phyloP scores from a whole-genome alignment of 35 echinoderm and acorn worm genomes.

The Eucidaris tribuloides region DNA sequence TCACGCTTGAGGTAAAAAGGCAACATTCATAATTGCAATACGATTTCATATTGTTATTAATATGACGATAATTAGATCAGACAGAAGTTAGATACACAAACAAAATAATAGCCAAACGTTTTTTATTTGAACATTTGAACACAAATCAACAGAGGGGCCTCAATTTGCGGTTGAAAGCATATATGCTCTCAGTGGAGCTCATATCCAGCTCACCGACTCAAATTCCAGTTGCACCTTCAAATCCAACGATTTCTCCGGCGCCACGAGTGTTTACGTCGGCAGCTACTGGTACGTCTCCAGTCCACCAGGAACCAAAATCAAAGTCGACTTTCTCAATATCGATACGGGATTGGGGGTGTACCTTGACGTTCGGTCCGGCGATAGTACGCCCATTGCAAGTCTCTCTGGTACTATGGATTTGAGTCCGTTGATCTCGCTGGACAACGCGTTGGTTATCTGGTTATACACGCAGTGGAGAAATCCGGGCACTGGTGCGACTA shows the following conservation, averaged over 20 bases:
- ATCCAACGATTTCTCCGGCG: not conserved
- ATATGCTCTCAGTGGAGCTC: not conserved
- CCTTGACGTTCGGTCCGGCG: not conserved
- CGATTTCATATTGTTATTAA: no score
- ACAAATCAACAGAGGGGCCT: no score
- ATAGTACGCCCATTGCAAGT: not conserved
- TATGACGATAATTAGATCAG: no score
- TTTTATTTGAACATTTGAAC: no score
- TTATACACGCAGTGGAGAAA: not conserved
- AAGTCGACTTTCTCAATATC: not conserved
- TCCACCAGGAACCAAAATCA: not conserved
- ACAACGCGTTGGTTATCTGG: slow-evolving; percentile 10
- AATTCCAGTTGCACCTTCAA: not conserved
- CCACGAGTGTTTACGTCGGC: not conserved
- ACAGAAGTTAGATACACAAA: no score
- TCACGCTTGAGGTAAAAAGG: no score
- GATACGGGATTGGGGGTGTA: not conserved
- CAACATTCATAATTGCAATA: no score
- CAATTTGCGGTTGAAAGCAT: no score
- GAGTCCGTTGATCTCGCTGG: not conserved
- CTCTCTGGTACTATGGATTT: not conserved
- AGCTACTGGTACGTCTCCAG: slow-evolving; percentile 8
- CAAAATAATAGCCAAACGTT: no score
- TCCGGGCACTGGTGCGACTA: not conserved
- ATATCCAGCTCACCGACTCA: not conserved